These are phyloP conservation scores for Beroe ovata DNA, from an alignment of 37 sponge, comb jelly and placozoan genomes.

Conservation along the genomic window DNA sequence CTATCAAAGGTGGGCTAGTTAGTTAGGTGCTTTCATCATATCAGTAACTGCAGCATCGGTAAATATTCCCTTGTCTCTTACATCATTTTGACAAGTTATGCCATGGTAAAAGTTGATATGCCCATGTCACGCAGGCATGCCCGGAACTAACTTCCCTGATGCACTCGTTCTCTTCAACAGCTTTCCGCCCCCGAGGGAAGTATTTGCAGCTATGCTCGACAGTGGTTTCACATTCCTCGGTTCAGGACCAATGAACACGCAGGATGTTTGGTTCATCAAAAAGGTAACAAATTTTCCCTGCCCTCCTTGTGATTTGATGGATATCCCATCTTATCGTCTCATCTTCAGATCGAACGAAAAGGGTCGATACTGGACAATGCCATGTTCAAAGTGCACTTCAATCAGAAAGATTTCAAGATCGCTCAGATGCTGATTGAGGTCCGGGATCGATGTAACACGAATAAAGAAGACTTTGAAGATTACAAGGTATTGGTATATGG, in stretches of 20 bases:
- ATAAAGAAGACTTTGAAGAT: not conserved
- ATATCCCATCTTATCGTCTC: no score
- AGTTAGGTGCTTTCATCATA: no score
- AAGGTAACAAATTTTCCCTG: no score
- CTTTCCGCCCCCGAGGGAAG: not conserved
- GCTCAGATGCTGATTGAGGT: not conserved
- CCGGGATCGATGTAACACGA: conserved; percentile 6
- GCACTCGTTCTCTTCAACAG: not conserved
- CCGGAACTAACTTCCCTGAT: conserved; percentile 12
- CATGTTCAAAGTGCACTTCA: conserved; percentile 7
- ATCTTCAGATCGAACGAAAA: conserved; percentile 2
- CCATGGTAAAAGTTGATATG: not conserved
- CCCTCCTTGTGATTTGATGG: no score
- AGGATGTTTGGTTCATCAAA: conserved; percentile 20
- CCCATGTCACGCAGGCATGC: conserved; percentile 6
- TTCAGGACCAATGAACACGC: not conserved
- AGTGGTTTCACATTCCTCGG: not conserved
- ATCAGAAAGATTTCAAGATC: not conserved
- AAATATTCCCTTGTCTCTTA: no score
- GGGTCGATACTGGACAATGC: not conserved
- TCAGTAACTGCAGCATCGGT: no score
- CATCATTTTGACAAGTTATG: no score
- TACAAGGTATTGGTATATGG: conserved; percentile 43
- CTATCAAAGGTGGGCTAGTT: conserved; percentile 35
- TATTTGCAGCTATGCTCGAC: not conserved